Base-by-base conservation (phyloP, 1,140 invertebrate species). In the Nilaparvata lugens region DNA sequence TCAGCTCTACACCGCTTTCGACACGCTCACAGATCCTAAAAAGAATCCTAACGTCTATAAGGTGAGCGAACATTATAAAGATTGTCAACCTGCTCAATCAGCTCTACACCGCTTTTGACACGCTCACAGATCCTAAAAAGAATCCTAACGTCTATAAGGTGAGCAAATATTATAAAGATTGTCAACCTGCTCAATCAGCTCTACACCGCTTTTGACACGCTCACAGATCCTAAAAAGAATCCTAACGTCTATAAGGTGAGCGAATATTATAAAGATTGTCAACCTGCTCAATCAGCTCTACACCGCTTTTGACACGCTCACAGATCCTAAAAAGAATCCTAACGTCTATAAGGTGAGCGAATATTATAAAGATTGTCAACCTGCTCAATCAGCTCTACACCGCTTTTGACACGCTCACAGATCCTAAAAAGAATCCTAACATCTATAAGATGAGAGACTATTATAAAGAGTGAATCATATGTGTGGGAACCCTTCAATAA, bases 141-240 rank as follows among this genome's bases (percentile, higher is more conserved):
- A 94, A 95, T 75, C 88, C 91, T 9, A 90, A 94, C 71, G 91
- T 97, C 48, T 97, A 95, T 72, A 97, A 97, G 87, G 94, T 96
- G 75, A 71, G 65, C 31, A 11, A n/a, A n/a, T n/a, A n/a, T n/a
- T n/a, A 94, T 94, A 88, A 93, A 93, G 75, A 94, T 95, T 64
- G 91, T 95, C 4, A 83, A 88, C 70, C 88, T 95, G 83, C 81
- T 95, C 16, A 95, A 95, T 72, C 84, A 89, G 71, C 79, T 95
- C 52, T 95, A 95, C 72, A 94, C 91, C 0, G 86, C 89, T 2
- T 95, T 94, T 68, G 93, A 95, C 72, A 88, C 88, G 9, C 81
- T 97, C 2, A 93, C 93, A 1, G 93, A 96, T 74, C 90, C 91
- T 1, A 90, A 87, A 68, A 84, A 86, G 56, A 94, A 95, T 75